Evolutionary conservation across 2,888 invertebrate species (phyloP), one percentile per base, ranked within the genome.

Genomic region (Ochropleura leucogaster): DNA sequence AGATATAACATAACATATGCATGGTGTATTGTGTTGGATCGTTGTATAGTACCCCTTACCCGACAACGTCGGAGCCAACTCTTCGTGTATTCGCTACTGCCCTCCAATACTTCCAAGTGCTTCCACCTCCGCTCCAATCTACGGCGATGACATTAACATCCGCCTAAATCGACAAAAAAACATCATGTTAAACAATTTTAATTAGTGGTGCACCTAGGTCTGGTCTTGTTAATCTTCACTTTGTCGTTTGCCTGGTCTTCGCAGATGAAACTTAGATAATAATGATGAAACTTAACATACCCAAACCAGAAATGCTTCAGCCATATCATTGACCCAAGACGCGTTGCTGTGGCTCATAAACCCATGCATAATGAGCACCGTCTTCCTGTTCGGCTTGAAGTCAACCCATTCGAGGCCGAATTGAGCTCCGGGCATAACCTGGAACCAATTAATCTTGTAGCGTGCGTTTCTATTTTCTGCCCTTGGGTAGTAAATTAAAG

Each of bases 121-220:
- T 97, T 3, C 97, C 97, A 12, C 97, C 97, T 0, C 95, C 94
- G 64, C 97, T 97, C 97, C 97, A 97, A 86, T 97, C 97, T 3
- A 97, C 97, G 0, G 97, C 93, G 44, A 97, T 96, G 0, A 97
- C 96, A 83, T 97, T 97, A 1, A 97, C 96, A 82, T 97, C 97
- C 0, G 89, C 95, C 97, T 97, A 30, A 30, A 30, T 30, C 30
- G 30, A 30, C 30, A 30, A 30, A 30, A 30, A 30, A 30, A 30
- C n/a, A n/a, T n/a, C n/a, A n/a, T 30, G 30, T 30, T 30, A 2
- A 2, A 30, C 1, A 30, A 30, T 30, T 30, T 30, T 30, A 30
- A 30, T 30, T 30, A 30, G 30, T 30, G 30, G 30, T 30, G 30
- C 30, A 3, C 30, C 30, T 30, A 30, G 30, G 30, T 30, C 30